phyloP scores from a whole-genome alignment of 1,140 invertebrate genomes.

The Heliconius melpomene region DNA sequence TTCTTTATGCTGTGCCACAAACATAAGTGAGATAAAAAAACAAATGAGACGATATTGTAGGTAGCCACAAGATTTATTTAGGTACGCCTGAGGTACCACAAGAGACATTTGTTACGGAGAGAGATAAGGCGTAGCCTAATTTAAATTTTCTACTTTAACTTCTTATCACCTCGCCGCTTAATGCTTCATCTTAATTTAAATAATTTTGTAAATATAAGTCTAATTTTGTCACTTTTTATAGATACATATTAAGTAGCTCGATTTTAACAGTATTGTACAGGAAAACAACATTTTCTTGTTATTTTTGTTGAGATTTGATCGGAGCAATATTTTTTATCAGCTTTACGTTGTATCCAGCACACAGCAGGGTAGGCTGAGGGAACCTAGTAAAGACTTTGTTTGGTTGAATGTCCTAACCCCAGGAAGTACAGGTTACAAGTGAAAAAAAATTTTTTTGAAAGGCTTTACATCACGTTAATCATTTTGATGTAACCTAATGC shows the following conservation, averaged over 20 bases:
- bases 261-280: neutral
- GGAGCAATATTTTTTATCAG: no score
- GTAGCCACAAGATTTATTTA: constrained; percentile 35
- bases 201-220: neutral
- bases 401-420: no score
- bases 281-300: neutral
- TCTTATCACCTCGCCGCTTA: constrained; percentile 30
- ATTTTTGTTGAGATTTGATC: no score
- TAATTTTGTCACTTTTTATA: neutral
- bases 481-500: no score
- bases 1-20: neutral
- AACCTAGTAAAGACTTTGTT: no score
- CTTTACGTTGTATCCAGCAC: no score
- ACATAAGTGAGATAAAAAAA: constrained; percentile 17
- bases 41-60: constrained; percentile 23
- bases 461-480: no score
- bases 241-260: neutral
- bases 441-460: no score
- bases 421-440: no score
- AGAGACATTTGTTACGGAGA: constrained; percentile 30
- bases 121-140: constrained; percentile 35
- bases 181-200: neutral
- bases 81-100: constrained; percentile 28
- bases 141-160: constrained; percentile 36
- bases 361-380: no score